A percentile compares a stretch with the other conserved stretches of the same genome.
phyloP scores from a whole-genome alignment of 2,113 vertebrate species.

The Pterophyllum scalare region DNA sequence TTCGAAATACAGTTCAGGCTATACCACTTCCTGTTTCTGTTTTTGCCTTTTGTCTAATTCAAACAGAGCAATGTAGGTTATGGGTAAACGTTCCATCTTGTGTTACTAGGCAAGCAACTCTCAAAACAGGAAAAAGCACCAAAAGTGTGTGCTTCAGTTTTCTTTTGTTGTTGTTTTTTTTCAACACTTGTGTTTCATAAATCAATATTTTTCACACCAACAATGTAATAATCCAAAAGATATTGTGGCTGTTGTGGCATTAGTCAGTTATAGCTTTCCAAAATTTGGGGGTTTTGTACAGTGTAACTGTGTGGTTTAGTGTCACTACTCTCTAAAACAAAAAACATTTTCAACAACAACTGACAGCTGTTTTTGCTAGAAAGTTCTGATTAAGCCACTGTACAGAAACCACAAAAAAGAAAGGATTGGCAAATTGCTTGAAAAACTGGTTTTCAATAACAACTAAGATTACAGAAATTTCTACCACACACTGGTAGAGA shows the following conservation, averaged over 20 bases:
- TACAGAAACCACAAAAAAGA: not conserved
- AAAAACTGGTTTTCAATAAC: not conserved
- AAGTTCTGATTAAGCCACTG: not conserved
- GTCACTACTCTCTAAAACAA: not conserved
- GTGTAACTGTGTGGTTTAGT: not conserved
- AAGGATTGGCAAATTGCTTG: not conserved
- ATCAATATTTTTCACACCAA: not conserved
- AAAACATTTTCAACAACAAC: no score
- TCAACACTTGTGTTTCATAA: not conserved
- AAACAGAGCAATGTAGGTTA: constrained; percentile 14
- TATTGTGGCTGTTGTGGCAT: not conserved
- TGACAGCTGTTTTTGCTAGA: no score
- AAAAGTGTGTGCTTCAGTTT: not conserved
- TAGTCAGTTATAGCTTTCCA: not conserved
- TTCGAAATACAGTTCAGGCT: not conserved
- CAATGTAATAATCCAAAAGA: not conserved
- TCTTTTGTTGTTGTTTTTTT: not conserved
- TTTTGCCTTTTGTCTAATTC: constrained; percentile 7
- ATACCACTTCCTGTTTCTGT: constrained; percentile 35
- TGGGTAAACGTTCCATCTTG: constrained; percentile 24
- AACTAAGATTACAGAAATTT: no score
- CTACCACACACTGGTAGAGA: no score
- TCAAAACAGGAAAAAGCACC: constrained; percentile 23
- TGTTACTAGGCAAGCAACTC: not conserved
- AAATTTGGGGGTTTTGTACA: not conserved